Evolutionary conservation across 2,797 vertebrate species (phyloP).

Genomic region (Manis crassicaudata): DNA sequence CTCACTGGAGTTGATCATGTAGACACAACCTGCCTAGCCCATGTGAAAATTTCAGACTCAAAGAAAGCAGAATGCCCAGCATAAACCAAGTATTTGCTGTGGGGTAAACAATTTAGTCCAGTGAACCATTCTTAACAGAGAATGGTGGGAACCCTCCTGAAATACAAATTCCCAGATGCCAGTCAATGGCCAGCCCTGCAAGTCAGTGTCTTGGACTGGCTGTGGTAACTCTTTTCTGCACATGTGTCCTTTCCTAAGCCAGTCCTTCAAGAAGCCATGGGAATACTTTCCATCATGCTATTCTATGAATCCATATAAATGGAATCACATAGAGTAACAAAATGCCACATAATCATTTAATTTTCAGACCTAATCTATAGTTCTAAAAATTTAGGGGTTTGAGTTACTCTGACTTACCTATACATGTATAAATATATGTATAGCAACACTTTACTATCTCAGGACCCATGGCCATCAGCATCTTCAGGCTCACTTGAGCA

Average conservation of each 20-base stretch:
- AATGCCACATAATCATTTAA: neutral
- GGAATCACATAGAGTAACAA: neutral
- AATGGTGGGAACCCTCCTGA: neutral
- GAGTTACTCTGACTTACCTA: neutral
- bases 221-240: accelerated
- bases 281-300: neutral
- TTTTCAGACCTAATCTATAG: neutral
- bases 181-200: neutral
- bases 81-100: neutral
- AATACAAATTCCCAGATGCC: neutral
- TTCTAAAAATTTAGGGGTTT: neutral
- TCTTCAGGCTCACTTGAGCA: neutral
- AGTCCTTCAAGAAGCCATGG: neutral
- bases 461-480: neutral
- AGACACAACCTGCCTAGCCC: neutral
- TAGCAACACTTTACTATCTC: neutral
- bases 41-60: neutral
- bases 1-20: accelerated
- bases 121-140: neutral
- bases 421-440: too few species aligned
- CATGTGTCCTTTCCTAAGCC: accelerated
- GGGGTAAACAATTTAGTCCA: neutral
- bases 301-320: neutral
- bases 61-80: neutral
- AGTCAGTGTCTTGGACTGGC: neutral